Conservation (phyloP, 2,113 vertebrate genomes). For the Erpornis zantholeuca region DNA sequence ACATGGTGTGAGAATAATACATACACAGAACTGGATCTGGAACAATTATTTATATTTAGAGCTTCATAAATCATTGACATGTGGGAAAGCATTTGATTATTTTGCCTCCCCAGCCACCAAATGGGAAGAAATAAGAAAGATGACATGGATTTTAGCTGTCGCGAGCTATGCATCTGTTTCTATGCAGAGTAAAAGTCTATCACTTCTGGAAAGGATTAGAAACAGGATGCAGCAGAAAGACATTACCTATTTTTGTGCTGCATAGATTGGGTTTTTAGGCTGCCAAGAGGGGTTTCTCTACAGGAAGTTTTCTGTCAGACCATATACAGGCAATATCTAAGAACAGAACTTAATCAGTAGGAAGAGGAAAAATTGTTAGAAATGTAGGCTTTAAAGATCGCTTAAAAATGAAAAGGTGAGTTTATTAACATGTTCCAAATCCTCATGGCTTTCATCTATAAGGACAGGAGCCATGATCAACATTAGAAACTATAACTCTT, state of each 20-base stretch:
- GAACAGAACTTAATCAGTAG: background rate
- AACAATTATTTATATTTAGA: background rate
- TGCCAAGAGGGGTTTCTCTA: background rate
- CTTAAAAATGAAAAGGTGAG: background rate
- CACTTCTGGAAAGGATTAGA: background rate
- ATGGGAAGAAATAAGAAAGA: background rate
- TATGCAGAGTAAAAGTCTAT: background rate
- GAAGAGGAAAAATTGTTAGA: background rate
- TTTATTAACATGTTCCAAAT: background rate
- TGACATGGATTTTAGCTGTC: background rate
- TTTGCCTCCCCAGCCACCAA: background rate
- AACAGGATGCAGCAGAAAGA: background rate
- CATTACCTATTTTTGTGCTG: background rate
- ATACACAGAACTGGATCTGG: background rate
- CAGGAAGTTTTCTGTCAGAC: background rate
- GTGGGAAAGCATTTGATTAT: background rate
- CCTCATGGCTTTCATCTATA: background rate
- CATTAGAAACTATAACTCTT: background rate
- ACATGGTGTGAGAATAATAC: background rate
- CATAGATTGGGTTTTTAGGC: background rate
- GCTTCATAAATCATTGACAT: background rate
- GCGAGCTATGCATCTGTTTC: background rate
- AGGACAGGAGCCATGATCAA: background rate
- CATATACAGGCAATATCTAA: background rate
- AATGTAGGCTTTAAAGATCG: background rate